Evolutionary conservation across 1,140 invertebrate genomes (phyloP).

Genomic region (Drosophila biarmipes): DNA sequence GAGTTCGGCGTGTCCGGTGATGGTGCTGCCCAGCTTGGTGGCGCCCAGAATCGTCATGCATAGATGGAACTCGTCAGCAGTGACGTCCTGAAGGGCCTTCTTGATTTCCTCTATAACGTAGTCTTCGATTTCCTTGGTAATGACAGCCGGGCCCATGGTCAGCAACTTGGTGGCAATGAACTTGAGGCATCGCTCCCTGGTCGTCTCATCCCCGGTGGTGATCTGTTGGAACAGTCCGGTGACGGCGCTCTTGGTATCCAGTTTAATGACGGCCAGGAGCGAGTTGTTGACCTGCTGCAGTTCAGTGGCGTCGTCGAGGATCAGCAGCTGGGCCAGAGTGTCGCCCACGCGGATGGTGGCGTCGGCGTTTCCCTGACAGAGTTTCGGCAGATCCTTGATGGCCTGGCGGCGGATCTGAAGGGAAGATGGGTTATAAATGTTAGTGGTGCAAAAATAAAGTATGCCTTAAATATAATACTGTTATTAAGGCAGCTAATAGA

Average conservation of each 20-base stretch:
- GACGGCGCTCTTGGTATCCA: slow-evolving; percentile 89
- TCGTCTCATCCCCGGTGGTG: slow-evolving; percentile 89
- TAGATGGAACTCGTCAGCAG: slow-evolving; percentile 95
- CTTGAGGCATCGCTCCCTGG: slow-evolving; percentile 94
- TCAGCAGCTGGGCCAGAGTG: slow-evolving; percentile 95
- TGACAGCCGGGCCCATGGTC: slow-evolving; percentile 90
- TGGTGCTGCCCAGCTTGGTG: slow-evolving; percentile 92
- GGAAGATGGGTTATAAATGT: background rate
- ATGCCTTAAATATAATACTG: too few species aligned
- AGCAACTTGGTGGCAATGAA: slow-evolving; percentile 94
- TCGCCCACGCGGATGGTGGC: slow-evolving; percentile 95
- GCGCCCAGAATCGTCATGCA: slow-evolving; percentile 94
- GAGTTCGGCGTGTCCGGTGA: slow-evolving; percentile 93
- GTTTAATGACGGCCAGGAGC: slow-evolving; percentile 86
- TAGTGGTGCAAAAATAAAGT: too few species aligned
- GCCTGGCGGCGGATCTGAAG: slow-evolving; percentile 96
- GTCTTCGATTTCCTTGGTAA: slow-evolving; percentile 95
- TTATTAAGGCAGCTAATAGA: too few species aligned
- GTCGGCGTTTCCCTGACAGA: slow-evolving; percentile 94
- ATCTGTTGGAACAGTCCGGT: slow-evolving; percentile 95
- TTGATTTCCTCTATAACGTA: slow-evolving; percentile 93
- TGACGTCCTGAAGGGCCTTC: slow-evolving; percentile 95
- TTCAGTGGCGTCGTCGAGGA: slow-evolving; percentile 93
- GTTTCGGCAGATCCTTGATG: slow-evolving; percentile 95
- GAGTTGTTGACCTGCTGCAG: slow-evolving; percentile 91